Percentiles rank a stretch among this genome's conserved stretches.
Evolutionary conservation across 2,888 invertebrate genomes (phyloP).

Genomic region (Meloe dianella): DNA sequence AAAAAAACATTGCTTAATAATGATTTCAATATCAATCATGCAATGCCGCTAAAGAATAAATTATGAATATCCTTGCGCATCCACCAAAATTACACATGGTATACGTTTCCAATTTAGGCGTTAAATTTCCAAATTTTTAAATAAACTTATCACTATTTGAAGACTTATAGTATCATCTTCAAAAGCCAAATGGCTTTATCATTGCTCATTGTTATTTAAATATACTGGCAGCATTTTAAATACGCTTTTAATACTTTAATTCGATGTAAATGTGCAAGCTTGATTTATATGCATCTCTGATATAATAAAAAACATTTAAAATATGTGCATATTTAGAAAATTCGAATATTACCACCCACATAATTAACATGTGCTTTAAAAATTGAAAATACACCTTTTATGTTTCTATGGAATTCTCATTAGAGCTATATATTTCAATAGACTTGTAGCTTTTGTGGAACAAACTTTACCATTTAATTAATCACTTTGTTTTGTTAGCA

Average conservation of each 20-base stretch:
- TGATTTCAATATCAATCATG: background rate
- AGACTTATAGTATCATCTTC: slow-evolving; percentile 18
- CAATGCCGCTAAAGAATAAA: background rate
- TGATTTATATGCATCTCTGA: slow-evolving; percentile 19
- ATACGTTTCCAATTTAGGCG: background rate
- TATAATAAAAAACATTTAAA: slow-evolving; percentile 19
- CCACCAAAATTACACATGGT: background rate
- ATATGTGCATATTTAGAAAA: slow-evolving; percentile 26
- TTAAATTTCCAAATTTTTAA: background rate
- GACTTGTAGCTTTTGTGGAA: slow-evolving; percentile 3
- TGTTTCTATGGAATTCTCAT: slow-evolving; percentile 5
- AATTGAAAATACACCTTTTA: background rate
- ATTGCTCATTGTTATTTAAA: slow-evolving; percentile 31
- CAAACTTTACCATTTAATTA: slow-evolving; percentile 13
- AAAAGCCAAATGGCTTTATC: slow-evolving; percentile 28
- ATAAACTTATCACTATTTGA: background rate
- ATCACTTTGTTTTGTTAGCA: slow-evolving; percentile 13
- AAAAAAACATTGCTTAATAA: no score
- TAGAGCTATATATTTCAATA: slow-evolving; percentile 6
- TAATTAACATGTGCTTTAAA: background rate
- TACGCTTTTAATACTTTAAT: slow-evolving; percentile 29
- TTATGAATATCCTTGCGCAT: background rate
- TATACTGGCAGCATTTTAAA: slow-evolving; percentile 29
- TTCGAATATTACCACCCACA: background rate
- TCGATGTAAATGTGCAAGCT: slow-evolving; percentile 26